These are phyloP conservation scores for Meta bourneti DNA, from an alignment of 2,888 invertebrate genomes.

Conservation along the genomic window DNA sequence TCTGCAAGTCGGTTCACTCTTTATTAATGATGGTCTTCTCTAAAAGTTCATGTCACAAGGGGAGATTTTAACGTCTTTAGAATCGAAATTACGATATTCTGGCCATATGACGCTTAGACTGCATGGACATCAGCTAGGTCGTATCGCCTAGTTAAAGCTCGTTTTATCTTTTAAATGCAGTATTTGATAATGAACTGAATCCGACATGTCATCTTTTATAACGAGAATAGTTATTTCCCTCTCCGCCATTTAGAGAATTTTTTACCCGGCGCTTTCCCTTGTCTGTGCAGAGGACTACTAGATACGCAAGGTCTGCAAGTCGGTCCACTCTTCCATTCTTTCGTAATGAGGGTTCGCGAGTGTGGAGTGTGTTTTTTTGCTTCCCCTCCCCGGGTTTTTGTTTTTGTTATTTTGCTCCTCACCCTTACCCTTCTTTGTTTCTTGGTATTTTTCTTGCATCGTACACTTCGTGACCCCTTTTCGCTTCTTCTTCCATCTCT, in stretches of 20 bases:
- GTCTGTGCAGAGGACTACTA: slow-evolving; percentile 50
- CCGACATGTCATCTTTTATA: not conserved
- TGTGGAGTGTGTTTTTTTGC: slow-evolving; percentile 46
- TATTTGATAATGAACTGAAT: not conserved
- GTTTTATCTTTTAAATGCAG: not conserved
- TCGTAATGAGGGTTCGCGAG: slow-evolving; percentile 64
- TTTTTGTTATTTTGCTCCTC: slow-evolving; percentile 21
- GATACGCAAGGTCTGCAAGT: slow-evolving; percentile 22
- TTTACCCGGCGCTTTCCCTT: not conserved
- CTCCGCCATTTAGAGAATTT: not conserved
- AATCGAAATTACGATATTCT: no score
- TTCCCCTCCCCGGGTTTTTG: slow-evolving; percentile 28
- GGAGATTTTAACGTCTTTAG: no score
- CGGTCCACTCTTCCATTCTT: slow-evolving; percentile 36
- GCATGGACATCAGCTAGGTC: no score
- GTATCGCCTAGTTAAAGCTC: no score
- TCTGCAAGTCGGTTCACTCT: slow-evolving; percentile 12
- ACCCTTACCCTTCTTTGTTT: slow-evolving; percentile 31
- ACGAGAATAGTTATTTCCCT: not conserved
- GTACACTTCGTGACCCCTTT: slow-evolving; percentile 50
- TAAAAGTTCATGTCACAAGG: no score
- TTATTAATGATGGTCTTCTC: not conserved
- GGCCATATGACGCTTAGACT: no score
- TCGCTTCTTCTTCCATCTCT: slow-evolving; percentile 33
- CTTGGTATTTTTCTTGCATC: slow-evolving; percentile 21